Conservation (phyloP, 2,113 vertebrate species). For the Chrysemys picta region DNA sequence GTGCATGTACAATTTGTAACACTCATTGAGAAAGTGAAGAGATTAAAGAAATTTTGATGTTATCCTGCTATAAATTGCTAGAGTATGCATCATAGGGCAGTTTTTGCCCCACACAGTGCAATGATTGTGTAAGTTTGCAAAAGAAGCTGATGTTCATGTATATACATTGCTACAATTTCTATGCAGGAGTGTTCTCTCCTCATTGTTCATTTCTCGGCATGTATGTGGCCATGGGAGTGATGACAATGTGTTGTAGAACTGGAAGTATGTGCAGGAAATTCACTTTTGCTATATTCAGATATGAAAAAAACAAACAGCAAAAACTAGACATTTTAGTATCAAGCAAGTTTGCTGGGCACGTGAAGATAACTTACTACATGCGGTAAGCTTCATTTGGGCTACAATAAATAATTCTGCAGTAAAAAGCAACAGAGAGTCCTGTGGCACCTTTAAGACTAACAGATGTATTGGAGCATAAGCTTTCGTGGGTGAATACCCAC, state of each 20-base stretch:
- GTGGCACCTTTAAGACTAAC: no score
- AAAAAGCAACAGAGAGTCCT: no score
- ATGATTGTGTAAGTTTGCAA: not conserved
- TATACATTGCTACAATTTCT: not conserved
- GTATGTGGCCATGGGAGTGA: not conserved
- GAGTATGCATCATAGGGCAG: not conserved
- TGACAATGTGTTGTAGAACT: not conserved
- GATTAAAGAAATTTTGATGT: no score
- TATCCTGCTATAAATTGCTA: no score
- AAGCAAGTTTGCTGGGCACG: not conserved
- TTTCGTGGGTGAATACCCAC: no score
- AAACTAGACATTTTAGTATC: not conserved
- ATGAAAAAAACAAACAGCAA: not conserved
- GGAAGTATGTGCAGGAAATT: not conserved
- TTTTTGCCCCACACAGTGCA: not conserved
- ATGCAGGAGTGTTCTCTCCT: not conserved
- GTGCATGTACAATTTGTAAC: not conserved
- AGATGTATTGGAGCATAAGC: no score
- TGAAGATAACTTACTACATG: not conserved
- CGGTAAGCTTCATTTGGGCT: not conserved
- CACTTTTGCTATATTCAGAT: not conserved
- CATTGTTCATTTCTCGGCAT: not conserved
- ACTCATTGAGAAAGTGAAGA: not conserved
- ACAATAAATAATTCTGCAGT: not conserved
- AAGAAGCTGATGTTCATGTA: not conserved